Percentiles rank a stretch among this genome's conserved stretches.
Evolutionary conservation across 2,113 vertebrate genomes (phyloP).

Genomic region (Burhinus oedicnemus): DNA sequence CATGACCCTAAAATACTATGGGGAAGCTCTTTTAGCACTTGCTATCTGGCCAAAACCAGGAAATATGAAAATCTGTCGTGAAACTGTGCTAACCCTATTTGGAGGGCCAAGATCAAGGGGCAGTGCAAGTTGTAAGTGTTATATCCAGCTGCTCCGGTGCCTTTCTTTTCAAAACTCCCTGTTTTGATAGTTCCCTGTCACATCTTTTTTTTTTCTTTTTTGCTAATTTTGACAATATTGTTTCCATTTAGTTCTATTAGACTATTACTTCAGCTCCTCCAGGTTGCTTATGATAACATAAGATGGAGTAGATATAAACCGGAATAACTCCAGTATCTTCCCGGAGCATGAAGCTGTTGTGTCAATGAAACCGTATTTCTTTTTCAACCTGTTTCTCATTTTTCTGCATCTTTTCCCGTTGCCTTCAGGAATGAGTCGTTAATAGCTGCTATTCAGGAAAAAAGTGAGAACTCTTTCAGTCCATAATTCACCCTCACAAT

Average conservation of each 20-base stretch:
- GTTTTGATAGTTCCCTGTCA: neutral
- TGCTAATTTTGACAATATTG: neutral
- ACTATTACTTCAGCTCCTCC: neutral
- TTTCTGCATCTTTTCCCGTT: neutral
- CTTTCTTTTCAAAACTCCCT: neutral
- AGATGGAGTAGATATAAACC: neutral
- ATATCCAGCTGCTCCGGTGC: no score
- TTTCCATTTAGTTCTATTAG: neutral
- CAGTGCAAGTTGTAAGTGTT: neutral
- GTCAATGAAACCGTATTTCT: neutral
- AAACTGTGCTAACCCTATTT: neutral
- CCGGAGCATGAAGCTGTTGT: neutral
- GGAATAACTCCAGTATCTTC: neutral
- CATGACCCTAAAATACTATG: neutral
- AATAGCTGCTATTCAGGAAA: neutral
- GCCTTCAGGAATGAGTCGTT: slow-evolving; percentile 14
- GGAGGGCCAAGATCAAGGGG: neutral
- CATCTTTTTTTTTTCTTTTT: accelerated
- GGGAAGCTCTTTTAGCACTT: neutral
- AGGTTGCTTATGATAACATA: neutral
- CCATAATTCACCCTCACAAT: neutral
- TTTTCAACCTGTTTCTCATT: neutral
- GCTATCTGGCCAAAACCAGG: neutral
- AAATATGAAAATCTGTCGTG: neutral
- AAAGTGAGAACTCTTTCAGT: slow-evolving; percentile 38